Percentiles rank a stretch among this genome's conserved stretches.
These are phyloP conservation scores for Lissonota sp. DNA, from an alignment of 2,888 invertebrate species.

Conservation along the genomic window DNA sequence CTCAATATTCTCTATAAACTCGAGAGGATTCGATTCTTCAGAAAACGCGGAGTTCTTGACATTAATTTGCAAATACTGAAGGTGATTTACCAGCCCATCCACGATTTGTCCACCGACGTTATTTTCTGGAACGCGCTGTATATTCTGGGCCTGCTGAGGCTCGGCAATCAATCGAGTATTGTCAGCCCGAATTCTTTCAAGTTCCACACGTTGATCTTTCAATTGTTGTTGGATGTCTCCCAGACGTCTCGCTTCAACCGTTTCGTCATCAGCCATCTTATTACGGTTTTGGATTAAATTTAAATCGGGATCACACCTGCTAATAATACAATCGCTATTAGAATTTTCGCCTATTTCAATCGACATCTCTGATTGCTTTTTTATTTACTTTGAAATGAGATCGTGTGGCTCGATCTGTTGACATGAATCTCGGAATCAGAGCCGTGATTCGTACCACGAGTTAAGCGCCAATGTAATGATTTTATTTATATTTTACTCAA, in stretches of 20 bases:
- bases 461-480: conserved; percentile 14
- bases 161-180: neutral
- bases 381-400: neutral
- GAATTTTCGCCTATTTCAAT: neutral
- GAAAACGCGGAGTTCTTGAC: conserved; percentile 27
- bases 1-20: conserved; percentile 43
- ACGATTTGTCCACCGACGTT: conserved; percentile 11
- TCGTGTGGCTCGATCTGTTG: neutral
- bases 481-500: neutral
- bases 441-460: conserved; percentile 3
- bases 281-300: neutral
- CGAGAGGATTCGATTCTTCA: conserved; percentile 27
- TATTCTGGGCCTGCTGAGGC: neutral
- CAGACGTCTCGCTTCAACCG: neutral
- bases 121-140: neutral
- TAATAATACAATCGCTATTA: neutral
- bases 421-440: neutral
- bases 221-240: neutral
- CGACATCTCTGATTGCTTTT: neutral
- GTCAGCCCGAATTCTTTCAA: neutral
- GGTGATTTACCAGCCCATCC: conserved; percentile 32
- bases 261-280: neutral
- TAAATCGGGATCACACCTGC: neutral
- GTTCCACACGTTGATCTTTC: neutral
- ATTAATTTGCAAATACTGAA: conserved; percentile 39